Evolutionary conservation across 1,140 invertebrate species (phyloP).

Genomic region (Holcopasites calliopsidis): DNA sequence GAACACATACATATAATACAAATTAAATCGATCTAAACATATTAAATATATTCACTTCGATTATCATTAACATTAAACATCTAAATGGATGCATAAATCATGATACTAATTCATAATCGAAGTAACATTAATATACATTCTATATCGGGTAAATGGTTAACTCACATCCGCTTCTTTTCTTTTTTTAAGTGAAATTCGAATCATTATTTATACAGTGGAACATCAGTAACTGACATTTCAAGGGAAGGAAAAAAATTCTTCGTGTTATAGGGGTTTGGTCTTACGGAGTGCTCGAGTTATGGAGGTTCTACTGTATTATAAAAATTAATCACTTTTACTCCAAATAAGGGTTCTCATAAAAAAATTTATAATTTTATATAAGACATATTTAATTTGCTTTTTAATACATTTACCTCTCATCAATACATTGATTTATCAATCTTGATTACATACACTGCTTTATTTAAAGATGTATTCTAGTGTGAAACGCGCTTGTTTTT

Average conservation of each 20-base stretch:
- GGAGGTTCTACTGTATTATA: no score
- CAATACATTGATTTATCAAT: slow-evolving; percentile 4
- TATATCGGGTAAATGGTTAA: neutral
- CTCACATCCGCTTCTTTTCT: neutral
- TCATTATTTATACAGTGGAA: neutral
- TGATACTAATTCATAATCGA: slow-evolving; percentile 13
- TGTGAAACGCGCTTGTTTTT: no score
- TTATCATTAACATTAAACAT: neutral
- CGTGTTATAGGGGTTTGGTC: no score
- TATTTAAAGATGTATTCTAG: no score
- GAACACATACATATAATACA: slow-evolving; percentile 40
- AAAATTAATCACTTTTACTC: slow-evolving; percentile 10
- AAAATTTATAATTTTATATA: slow-evolving; percentile 24
- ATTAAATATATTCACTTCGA: slow-evolving; percentile 20
- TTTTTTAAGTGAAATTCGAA: neutral
- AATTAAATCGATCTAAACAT: slow-evolving; percentile 15
- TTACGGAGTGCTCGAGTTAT: no score
- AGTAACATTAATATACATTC: slow-evolving; percentile 6
- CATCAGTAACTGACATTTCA: no score
- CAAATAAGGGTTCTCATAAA: slow-evolving; percentile 14
- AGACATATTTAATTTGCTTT: slow-evolving; percentile 9
- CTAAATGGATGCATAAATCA: neutral
- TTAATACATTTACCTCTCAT: neutral
- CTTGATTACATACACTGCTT: no score
- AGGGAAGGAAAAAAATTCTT: no score